Percentiles rank a stretch among this genome's conserved stretches.
Conservation (phyloP, 1,140 invertebrate species). For the Apis mellifera region Amel_HAv3.1 CM009932.2:10329501-10330000, state of each 20-base stretch:
- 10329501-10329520: not conserved
- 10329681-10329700: not conserved
- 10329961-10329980: slow-evolving; percentile 21
- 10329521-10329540: not conserved
- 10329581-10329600: slow-evolving; percentile 27
- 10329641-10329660: slow-evolving; percentile 19
- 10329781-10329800: slow-evolving; percentile 9
- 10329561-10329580: slow-evolving; percentile 9
- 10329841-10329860: not conserved
- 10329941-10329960: slow-evolving; percentile 23
- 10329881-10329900: slow-evolving; percentile 19
- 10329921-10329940: slow-evolving; percentile 31
- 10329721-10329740: not conserved
- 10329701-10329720: not conserved
- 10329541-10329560: not conserved
- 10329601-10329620: not conserved
- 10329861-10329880: slow-evolving; percentile 28
- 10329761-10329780: slow-evolving; percentile 11
- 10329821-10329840: not conserved
- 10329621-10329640: slow-evolving; percentile 27
- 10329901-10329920: slow-evolving; percentile 47
- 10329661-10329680: not conserved
- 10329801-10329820: not conserved
- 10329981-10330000: slow-evolving; percentile 48
- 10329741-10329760: not conserved